Conservation (phyloP, 2,113 vertebrate species). For the Indicator maculatus region DNA sequence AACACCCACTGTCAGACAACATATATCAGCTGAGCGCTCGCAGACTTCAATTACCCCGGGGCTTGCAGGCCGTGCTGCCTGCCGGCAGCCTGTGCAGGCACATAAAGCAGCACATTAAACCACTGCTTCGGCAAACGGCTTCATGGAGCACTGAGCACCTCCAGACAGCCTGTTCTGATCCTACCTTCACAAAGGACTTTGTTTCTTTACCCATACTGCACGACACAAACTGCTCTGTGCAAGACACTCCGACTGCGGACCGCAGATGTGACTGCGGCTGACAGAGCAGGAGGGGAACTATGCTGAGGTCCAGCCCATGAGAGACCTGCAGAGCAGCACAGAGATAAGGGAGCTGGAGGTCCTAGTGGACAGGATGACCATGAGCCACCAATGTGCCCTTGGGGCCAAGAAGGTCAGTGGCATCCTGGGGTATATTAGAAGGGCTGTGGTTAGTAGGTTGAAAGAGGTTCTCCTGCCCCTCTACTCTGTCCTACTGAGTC, state of each 20-base stretch:
- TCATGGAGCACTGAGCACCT: not conserved
- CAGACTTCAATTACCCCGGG: conserved; percentile 33
- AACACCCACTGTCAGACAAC: not conserved
- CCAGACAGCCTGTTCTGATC: not conserved
- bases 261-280: not conserved
- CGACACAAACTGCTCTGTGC: not conserved
- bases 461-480: no score
- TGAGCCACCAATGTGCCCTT: no score
- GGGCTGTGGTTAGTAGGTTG: no score
- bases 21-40: not conserved
- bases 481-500: no score
- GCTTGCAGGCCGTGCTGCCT: not conserved
- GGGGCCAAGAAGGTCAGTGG: no score
- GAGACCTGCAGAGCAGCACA: rapidly evolving
- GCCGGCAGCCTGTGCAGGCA: not conserved
- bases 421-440: no score
- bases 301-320: not conserved
- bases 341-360: no score
- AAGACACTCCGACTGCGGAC: not conserved
- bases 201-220: not conserved
- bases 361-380: no score
- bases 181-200: not conserved
- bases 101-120: not conserved
- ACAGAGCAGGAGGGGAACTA: not conserved
- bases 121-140: not conserved